Conservation (phyloP, 2,888 invertebrate species). For the Hipparchia sbordonii region DNA sequence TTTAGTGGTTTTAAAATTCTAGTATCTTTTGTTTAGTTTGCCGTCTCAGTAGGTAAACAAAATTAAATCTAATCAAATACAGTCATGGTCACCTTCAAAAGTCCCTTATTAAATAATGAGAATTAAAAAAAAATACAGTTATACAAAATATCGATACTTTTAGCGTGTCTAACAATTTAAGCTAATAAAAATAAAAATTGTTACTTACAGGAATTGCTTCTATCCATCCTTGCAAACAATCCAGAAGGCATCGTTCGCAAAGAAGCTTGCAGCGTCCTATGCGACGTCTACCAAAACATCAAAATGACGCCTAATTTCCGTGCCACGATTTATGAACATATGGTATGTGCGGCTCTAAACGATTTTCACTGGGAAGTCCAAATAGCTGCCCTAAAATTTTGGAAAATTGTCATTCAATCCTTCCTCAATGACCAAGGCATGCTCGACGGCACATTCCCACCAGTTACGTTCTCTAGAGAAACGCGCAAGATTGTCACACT, state of each 20-base stretch:
- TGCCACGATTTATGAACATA: conserved; percentile 83
- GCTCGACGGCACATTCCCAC: conserved; percentile 91
- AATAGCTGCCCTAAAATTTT: conserved; percentile 86
- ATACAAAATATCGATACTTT: too few species aligned
- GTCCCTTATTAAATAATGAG: too few species aligned
- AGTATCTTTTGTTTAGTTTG: too few species aligned
- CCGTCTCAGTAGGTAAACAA: too few species aligned
- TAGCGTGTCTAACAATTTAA: too few species aligned
- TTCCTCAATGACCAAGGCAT: conserved; percentile 90
- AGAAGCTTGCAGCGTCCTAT: conserved; percentile 87
- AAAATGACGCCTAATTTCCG: conserved; percentile 81
- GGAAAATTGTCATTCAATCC: conserved; percentile 86
- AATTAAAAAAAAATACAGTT: too few species aligned
- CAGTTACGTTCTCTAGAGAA: conserved; percentile 90
- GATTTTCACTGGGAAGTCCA: conserved; percentile 94
- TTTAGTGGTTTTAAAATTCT: too few species aligned
- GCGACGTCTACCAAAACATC: conserved; percentile 85
- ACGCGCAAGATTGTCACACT: conserved; percentile 89
- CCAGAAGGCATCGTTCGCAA: conserved; percentile 90
- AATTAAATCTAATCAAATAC: too few species aligned
- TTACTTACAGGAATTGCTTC: conserved; percentile 73
- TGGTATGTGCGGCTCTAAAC: conserved; percentile 85
- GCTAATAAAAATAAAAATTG: background rate
- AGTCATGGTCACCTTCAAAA: too few species aligned
- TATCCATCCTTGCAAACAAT: conserved; percentile 84